These are phyloP conservation scores for Mesocentrotus franciscanus DNA, from an alignment of 53 echinoderm and acorn worm genomes.

Conservation along the genomic window DNA sequence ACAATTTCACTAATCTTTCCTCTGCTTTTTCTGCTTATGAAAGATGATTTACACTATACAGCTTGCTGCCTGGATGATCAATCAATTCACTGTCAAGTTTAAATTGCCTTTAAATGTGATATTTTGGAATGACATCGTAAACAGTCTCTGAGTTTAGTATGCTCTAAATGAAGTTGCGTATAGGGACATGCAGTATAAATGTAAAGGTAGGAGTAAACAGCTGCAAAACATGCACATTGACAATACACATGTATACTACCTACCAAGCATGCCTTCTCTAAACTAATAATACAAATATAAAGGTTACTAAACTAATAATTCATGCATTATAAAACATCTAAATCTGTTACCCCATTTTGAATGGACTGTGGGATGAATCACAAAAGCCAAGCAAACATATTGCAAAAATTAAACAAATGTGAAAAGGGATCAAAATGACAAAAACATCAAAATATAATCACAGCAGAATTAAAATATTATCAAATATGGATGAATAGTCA, in stretches of 20 bases:
- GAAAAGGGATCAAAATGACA: neutral
- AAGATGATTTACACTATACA: too few relatives aligned
- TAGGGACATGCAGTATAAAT: neutral
- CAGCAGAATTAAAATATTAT: neutral
- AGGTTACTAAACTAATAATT: neutral
- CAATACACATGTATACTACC: neutral
- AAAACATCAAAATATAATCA: constrained; percentile 24
- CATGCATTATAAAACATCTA: constrained; percentile 38
- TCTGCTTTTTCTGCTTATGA: too few relatives aligned
- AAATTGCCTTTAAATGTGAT: neutral
- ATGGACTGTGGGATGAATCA: constrained; percentile 58
- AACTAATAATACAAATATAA: neutral
- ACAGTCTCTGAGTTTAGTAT: too few relatives aligned
- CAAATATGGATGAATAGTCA: neutral
- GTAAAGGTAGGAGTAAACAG: neutral
- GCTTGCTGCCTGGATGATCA: too few relatives aligned
- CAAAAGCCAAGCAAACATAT: constrained; percentile 42
- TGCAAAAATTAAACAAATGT: constrained; percentile 31
- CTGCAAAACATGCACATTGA: neutral
- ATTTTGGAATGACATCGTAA: neutral
- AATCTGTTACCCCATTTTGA: constrained; percentile 50
- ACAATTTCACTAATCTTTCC: too few relatives aligned
- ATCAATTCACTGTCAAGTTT: too few relatives aligned
- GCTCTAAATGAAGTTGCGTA: too few relatives aligned
- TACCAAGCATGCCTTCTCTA: neutral